These are phyloP conservation scores for Nansenia antarctica DNA, from an alignment of 2,113 vertebrate species.

Conservation along the genomic window DNA sequence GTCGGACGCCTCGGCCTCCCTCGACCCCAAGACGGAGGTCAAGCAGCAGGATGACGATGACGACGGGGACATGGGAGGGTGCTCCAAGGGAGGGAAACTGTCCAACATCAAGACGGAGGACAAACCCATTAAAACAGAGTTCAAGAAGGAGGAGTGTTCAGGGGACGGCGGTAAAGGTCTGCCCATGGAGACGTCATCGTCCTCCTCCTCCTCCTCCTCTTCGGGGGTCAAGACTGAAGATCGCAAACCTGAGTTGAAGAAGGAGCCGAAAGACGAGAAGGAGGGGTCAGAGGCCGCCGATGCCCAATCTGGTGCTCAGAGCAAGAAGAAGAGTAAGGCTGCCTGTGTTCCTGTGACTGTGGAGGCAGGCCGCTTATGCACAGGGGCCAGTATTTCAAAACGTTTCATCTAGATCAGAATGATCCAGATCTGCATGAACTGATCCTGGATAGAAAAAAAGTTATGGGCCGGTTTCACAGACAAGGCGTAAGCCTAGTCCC, in stretches of 20 bases:
- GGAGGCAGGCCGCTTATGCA: not conserved
- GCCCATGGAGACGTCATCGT: slow-evolving; percentile 75
- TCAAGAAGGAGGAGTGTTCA: slow-evolving; percentile 71
- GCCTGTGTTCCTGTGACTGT: not conserved
- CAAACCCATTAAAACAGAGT: slow-evolving; percentile 75
- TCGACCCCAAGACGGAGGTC: slow-evolving; percentile 84
- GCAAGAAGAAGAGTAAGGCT: slow-evolving; percentile 91
- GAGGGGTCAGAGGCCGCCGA: slow-evolving; percentile 77
- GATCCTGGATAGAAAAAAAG: too few species aligned
- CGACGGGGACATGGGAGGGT: slow-evolving; percentile 69
- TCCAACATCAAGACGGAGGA: slow-evolving; percentile 82
- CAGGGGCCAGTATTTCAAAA: too few species aligned
- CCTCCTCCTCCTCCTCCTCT: not conserved
- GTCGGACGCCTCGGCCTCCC: slow-evolving; percentile 73
- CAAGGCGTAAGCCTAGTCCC: too few species aligned
- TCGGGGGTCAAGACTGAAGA: slow-evolving; percentile 74
- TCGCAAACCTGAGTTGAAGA: slow-evolving; percentile 85
- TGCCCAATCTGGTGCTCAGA: slow-evolving; percentile 80
- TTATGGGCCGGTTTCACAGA: too few species aligned
- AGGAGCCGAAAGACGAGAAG: slow-evolving; percentile 88
- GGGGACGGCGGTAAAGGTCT: slow-evolving; percentile 84
- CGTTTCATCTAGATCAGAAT: too few species aligned
- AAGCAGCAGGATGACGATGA: slow-evolving; percentile 84
- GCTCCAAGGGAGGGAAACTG: slow-evolving; percentile 72
- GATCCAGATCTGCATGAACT: too few species aligned